Evolutionary conservation across 2,797 vertebrate species (phyloP).

Genomic region (Jordanella pulchra): DNA sequence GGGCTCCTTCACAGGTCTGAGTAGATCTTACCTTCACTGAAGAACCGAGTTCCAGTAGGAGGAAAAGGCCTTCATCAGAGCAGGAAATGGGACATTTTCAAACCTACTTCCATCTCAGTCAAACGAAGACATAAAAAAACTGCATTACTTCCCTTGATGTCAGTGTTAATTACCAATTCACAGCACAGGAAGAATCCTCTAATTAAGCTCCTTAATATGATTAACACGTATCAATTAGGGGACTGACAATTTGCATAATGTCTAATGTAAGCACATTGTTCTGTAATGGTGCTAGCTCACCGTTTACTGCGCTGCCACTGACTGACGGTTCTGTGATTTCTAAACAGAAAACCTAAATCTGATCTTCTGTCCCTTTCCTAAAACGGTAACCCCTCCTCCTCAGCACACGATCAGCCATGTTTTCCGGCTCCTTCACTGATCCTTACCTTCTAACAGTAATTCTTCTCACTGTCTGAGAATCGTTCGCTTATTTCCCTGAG

Average conservation of each 20-base stretch:
- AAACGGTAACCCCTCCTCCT: slow-evolving; percentile 37
- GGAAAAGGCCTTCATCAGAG: slow-evolving; percentile 42
- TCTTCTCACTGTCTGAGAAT: no score
- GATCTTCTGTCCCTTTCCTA: neutral
- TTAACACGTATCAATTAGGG: slow-evolving; percentile 96
- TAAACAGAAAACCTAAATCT: slow-evolving; percentile 14
- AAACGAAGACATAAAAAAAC: slow-evolving; percentile 36
- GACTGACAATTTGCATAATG: slow-evolving; percentile 98
- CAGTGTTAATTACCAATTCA: slow-evolving; percentile 96
- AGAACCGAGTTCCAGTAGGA: slow-evolving; percentile 43
- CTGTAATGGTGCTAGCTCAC: slow-evolving; percentile 71
- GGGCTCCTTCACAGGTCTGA: slow-evolving; percentile 50
- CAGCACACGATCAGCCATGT: slow-evolving; percentile 68
- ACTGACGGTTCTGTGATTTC: slow-evolving; percentile 55
- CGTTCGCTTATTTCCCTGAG: no score
- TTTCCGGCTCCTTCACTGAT: neutral
- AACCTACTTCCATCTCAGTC: slow-evolving; percentile 14
- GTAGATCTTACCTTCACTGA: slow-evolving; percentile 44
- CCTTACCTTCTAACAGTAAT: neutral
- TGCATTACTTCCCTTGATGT: slow-evolving; percentile 78
- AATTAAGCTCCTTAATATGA: slow-evolving; percentile 99
- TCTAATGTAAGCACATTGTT: slow-evolving; percentile 93
- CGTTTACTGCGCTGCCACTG: slow-evolving; percentile 63
- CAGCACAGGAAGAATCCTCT: slow-evolving; percentile 94
- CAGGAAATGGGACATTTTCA: slow-evolving; percentile 37